phyloP scores from a whole-genome alignment of 2,888 invertebrate species.

The Chironomus tentans region DNA sequence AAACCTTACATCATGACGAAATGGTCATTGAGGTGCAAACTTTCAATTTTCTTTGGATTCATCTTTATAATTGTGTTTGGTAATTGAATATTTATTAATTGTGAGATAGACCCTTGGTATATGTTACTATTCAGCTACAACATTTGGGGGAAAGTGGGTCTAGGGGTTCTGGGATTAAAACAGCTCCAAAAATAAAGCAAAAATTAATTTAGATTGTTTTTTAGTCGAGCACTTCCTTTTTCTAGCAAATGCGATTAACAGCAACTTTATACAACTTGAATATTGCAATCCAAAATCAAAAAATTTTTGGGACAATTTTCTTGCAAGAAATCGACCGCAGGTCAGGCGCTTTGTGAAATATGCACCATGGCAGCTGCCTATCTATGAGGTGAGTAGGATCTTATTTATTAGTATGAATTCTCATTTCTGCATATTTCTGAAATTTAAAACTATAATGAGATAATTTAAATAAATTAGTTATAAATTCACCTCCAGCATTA shows the following conservation, averaged over 20 bases:
- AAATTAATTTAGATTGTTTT: no score
- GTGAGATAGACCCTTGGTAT: no score
- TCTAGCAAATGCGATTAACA: neutral
- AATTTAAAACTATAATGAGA: no score
- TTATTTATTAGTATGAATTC: no score
- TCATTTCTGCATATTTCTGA: no score
- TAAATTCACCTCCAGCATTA: neutral
- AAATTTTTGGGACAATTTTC: slow-evolving; percentile 9
- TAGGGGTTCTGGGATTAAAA: no score
- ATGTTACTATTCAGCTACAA: no score
- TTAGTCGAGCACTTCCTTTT: slow-evolving; percentile 16
- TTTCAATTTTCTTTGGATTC: neutral
- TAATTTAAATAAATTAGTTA: no score
- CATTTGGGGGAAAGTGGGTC: no score
- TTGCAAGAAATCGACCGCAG: slow-evolving; percentile 1
- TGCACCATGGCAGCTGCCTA: neutral
- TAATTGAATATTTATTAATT: no score
- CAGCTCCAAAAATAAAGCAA: no score
- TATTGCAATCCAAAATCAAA: neutral
- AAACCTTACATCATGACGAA: neutral
- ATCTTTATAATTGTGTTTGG: neutral
- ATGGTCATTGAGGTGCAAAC: neutral
- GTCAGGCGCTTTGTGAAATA: neutral
- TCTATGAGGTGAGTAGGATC: slow-evolving; percentile 3
- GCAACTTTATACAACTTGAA: neutral